A percentile compares a stretch with the other conserved stretches of the same genome.
These are phyloP conservation scores for Magallana angulata DNA, from an alignment of 1,140 invertebrate species.

Conservation along the genomic window DNA sequence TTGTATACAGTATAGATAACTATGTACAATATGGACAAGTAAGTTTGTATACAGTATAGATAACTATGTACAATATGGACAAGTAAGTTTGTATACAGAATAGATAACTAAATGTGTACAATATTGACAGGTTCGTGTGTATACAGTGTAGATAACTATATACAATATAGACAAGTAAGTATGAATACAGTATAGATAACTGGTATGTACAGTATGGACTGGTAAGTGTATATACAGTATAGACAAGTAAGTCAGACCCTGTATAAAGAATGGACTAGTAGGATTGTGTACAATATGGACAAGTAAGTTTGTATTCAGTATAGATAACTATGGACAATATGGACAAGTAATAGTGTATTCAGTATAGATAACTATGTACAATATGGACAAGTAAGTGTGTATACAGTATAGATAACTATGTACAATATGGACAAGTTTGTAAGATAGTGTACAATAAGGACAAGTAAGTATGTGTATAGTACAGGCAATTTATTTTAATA, in stretches of 20 bases:
- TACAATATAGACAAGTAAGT: conserved; percentile 68
- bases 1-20: background rate
- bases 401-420: background rate
- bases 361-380: background rate
- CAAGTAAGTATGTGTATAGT: too few relatives aligned
- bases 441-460: too few relatives aligned
- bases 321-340: background rate
- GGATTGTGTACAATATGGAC: conserved; percentile 13
- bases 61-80: conserved; percentile 71
- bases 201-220: background rate
- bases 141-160: conserved; percentile 47
- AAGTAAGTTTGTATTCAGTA: background rate
- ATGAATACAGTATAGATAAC: too few relatives aligned
- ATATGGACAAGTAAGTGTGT: background rate
- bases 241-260: background rate
- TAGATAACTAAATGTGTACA: background rate
- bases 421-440: too few relatives aligned
- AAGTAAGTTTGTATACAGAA: conserved; percentile 58
- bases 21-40: background rate
- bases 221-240: background rate
- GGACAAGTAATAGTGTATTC: background rate
- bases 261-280: background rate
- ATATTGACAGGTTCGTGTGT: background rate
- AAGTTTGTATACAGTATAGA: conserved; percentile 53
- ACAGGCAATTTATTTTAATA: too few relatives aligned